Evolutionary conservation across 2,888 invertebrate species (phyloP).

Genomic region (Drosophila kanekoi): DNA sequence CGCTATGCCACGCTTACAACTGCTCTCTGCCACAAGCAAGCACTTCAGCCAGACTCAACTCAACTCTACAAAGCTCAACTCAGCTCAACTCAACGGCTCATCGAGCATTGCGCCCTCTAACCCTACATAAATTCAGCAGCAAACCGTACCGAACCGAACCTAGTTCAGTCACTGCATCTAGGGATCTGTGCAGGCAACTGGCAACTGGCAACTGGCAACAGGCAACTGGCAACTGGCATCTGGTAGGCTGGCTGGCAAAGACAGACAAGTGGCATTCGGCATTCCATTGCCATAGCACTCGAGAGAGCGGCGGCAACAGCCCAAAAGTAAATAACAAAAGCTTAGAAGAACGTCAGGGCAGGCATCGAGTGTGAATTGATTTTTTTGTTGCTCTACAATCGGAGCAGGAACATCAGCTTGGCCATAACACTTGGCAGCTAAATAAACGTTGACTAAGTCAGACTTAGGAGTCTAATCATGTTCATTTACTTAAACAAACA

Average conservation of each 20-base stretch:
- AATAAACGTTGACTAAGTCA: too few species aligned
- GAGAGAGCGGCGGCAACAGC: constrained; percentile 46
- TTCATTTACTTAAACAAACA: too few species aligned
- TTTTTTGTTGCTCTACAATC: constrained; percentile 58
- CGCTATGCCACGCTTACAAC: constrained; percentile 76
- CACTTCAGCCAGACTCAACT: constrained; percentile 26
- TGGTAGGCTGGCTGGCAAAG: constrained; percentile 29
- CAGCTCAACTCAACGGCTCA: constrained; percentile 62
- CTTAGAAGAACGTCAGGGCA: constrained; percentile 55
- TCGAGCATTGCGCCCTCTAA: constrained; percentile 81
- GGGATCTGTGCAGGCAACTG: constrained; percentile 44
- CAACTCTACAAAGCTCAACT: constrained; percentile 16
- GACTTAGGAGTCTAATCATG: too few species aligned
- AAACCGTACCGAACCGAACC: constrained; percentile 39
- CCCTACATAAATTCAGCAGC: constrained; percentile 80
- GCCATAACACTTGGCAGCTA: neutral
- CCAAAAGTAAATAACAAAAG: constrained; percentile 75
- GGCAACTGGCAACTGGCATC: constrained; percentile 24
- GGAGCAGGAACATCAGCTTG: neutral
- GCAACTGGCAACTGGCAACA: constrained; percentile 20
- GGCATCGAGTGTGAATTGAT: constrained; percentile 82
- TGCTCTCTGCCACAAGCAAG: constrained; percentile 16
- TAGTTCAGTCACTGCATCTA: constrained; percentile 29
- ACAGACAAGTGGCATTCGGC: constrained; percentile 83
- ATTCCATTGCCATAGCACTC: constrained; percentile 78